phyloP scores from a whole-genome alignment of 2,797 vertebrate genomes.

The Halcyon chelicuti region DNA sequence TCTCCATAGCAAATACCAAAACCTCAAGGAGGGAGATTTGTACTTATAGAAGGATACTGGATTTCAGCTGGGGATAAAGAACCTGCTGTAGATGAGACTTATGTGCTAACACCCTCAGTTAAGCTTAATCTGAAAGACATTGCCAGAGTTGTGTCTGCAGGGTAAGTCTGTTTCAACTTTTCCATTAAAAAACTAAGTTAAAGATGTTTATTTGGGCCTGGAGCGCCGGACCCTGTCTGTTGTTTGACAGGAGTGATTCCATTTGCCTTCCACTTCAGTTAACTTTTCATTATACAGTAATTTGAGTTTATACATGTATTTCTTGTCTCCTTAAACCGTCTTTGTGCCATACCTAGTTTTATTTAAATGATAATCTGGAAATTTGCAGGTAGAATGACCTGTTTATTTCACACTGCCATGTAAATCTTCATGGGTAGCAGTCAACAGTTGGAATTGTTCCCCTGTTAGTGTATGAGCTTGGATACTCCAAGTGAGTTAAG shows the following conservation, averaged over 20 bases:
- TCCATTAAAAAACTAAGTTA: background rate
- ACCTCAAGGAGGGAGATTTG: slow-evolving; percentile 81
- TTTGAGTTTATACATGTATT: background rate
- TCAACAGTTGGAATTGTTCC: background rate
- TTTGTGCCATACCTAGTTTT: background rate
- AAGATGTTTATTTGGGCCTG: background rate
- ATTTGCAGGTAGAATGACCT: background rate
- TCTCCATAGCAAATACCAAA: slow-evolving; percentile 89
- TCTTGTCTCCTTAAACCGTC: background rate
- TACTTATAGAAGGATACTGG: slow-evolving; percentile 94
- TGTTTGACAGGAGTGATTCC: background rate
- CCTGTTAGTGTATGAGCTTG: background rate
- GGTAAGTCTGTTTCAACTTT: slow-evolving; percentile 79
- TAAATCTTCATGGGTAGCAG: background rate
- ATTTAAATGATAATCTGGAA: background rate
- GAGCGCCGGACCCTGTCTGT: background rate
- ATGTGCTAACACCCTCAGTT: slow-evolving; percentile 92
- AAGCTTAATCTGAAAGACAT: slow-evolving; percentile 94
- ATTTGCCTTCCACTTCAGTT: background rate
- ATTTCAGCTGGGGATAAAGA: slow-evolving; percentile 91
- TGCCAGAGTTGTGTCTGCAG: slow-evolving; percentile 91
- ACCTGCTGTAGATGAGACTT: slow-evolving; percentile 86
- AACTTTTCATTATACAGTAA: background rate
- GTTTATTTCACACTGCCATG: background rate
- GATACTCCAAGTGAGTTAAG: background rate